Base-by-base conservation (phyloP, 92 coral and sea anemone genomes). In the Porites lobata region DNA sequence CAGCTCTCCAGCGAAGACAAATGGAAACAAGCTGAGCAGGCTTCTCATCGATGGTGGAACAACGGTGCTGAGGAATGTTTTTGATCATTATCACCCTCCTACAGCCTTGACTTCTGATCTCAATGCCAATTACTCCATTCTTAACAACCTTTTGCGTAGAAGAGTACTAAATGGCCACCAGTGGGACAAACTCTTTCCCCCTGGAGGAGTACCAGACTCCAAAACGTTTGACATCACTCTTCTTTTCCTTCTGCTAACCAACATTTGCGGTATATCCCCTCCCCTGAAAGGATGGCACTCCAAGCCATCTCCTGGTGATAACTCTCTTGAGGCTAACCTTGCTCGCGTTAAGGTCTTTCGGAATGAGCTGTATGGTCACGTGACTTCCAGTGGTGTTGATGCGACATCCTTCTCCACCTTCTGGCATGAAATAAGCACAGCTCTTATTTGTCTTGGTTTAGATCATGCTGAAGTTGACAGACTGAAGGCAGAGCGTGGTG, bases 381-480 rank as follows among this genome's bases (percentile, higher is more conserved):
- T 59, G 53, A 50, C 70, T 19, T 69, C 81, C 22, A 80, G 75
- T 22, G 72, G 84, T 0, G 24, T 92, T 29, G 58, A 81, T 75
- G 63, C 73, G 21, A 32, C 77, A 8, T 61, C 59, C 4, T 93
- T 93, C 69, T 72, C 70, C 22, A 7, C 32, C 3, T 74, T 75
- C n/a, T 93, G 96, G 96, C 63, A 69, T 29, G 92, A 93, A 52
- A 81, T 93, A 9, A 61, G 89, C 20, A 38, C 11, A 56, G 92
- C 85, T 38, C 69, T 93, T 75, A 43, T 86, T 50, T 62, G 84
- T 19, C 88, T 93, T 20, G 96, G 96, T 21, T 19, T 85, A 57
- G 83, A 70, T 87, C 89, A 83, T 20, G 86, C 77, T 1, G 92
- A 89, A 20, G 20, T 89, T 13, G 90, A 84, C 64, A 82, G 63